A percentile compares a stretch with the other conserved stretches of the same genome.
phyloP scores from a whole-genome alignment of 2,888 invertebrate species.

The Vanessa cardui region DNA sequence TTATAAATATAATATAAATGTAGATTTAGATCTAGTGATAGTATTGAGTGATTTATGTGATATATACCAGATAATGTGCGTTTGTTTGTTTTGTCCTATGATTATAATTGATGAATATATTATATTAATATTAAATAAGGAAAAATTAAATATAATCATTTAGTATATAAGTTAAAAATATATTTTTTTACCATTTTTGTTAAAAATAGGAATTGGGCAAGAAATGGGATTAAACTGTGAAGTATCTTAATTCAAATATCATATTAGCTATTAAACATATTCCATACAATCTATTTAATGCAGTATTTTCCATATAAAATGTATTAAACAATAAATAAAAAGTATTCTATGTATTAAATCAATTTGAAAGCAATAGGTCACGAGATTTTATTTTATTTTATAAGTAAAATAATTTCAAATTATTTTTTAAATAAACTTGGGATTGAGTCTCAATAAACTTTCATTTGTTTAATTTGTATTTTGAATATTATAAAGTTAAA shows the following conservation, averaged over 20 bases:
- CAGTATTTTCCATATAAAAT: slow-evolving; percentile 2
- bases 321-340: background rate
- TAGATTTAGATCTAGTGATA: background rate
- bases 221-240: background rate
- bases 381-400: no score
- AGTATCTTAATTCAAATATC: background rate
- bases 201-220: background rate
- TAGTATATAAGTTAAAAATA: no score
- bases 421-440: no score
- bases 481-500: no score
- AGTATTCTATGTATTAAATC: background rate
- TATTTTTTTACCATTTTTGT: no score
- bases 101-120: background rate
- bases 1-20: background rate
- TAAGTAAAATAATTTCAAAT: no score
- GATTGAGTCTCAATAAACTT: no score
- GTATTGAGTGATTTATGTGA: background rate
- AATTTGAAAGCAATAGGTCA: no score
- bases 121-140: background rate
- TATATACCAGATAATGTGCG: slow-evolving; percentile 15
- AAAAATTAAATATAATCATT: background rate
- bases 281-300: background rate
- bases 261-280: background rate
- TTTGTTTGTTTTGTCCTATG: background rate
- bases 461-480: no score